Percentiles rank a stretch among this genome's conserved stretches.
Conservation (phyloP, 2,797 vertebrate genomes). For the Smutsia temminckii region DNA sequence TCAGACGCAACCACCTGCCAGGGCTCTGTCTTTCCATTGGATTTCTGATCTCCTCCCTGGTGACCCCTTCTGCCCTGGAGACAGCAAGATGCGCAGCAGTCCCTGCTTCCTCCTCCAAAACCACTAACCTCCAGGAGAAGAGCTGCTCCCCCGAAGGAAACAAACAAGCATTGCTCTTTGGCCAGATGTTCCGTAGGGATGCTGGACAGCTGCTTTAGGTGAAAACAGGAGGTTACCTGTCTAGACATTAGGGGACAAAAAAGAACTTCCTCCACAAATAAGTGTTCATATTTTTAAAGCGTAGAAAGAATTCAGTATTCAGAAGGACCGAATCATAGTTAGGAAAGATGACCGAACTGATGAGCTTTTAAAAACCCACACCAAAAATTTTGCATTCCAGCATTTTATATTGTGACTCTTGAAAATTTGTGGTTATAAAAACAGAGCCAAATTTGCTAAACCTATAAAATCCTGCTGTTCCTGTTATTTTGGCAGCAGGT, state of each 20-base stretch:
- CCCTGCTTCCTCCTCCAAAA: background rate
- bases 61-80: background rate
- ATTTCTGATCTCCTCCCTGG: background rate
- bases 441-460: constrained; percentile 5
- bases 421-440: background rate
- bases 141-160: background rate
- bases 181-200: background rate
- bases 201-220: background rate
- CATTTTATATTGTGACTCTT: background rate
- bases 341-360: background rate
- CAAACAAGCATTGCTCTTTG: background rate
- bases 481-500: background rate
- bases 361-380: background rate
- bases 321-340: background rate
- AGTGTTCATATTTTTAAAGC: background rate
- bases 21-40: background rate
- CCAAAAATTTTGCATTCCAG: background rate
- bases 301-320: background rate
- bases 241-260: background rate
- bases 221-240: background rate
- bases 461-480: background rate
- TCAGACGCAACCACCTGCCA: background rate
- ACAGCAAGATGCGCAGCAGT: background rate
- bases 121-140: background rate
- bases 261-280: too few relatives aligned